Conservation (phyloP, 2,113 vertebrate species). For the Bostrychus sinensis region DNA sequence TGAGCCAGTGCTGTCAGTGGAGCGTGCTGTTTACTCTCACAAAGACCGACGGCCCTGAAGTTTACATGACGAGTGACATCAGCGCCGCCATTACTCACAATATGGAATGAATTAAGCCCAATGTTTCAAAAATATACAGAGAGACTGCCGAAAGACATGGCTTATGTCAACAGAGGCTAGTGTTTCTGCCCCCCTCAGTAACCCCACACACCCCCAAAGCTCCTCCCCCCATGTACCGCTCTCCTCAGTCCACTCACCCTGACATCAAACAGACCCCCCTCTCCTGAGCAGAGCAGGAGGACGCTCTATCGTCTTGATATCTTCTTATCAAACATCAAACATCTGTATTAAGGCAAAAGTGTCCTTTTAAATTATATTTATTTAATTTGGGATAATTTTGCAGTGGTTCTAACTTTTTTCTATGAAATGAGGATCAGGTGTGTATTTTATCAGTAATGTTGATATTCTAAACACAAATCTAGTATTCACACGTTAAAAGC, state of each 20-base stretch:
- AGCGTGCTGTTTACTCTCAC: constrained; percentile 1
- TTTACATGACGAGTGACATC: constrained; percentile 52
- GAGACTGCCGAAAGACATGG: constrained; percentile 43
- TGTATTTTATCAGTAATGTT: too few species aligned
- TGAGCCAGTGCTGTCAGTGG: background rate
- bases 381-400: too few species aligned
- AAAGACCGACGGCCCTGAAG: constrained; percentile 17
- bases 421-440: too few species aligned
- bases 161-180: constrained; percentile 62
- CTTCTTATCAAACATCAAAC: constrained; percentile 25
- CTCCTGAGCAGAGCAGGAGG: constrained; percentile 23
- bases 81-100: constrained; percentile 44
- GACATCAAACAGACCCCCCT: constrained; percentile 61
- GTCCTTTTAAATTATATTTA: too few species aligned
- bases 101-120: constrained; percentile 57
- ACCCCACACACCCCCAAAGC: background rate
- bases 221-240: background rate
- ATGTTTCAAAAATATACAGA: constrained; percentile 66
- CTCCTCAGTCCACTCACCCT: constrained; percentile 23
- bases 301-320: constrained; percentile 49
- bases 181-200: constrained; percentile 51
- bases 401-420: too few species aligned
- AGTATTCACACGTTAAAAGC: too few species aligned
- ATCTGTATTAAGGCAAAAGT: background rate
- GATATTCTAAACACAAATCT: too few species aligned